Evolutionary conservation across 2,888 invertebrate species (phyloP).

Genomic region (Neocrepidodera transversa): DNA sequence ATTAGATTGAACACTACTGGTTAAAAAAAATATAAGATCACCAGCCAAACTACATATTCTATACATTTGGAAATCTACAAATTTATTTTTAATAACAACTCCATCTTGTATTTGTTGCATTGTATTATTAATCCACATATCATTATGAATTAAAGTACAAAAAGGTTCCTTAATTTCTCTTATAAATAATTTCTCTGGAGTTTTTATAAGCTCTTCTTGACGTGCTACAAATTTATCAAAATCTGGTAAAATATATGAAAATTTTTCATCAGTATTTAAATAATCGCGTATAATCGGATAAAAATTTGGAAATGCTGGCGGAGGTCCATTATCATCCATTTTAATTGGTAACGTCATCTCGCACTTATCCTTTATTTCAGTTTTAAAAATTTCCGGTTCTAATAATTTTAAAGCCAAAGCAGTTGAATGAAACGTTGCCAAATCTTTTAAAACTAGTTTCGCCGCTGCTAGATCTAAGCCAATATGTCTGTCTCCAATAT

Average conservation of each 20-base stretch:
- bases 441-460: conserved; percentile 54
- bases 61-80: conserved; percentile 22
- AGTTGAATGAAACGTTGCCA: conserved; percentile 64
- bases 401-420: conserved; percentile 61
- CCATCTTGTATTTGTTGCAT: conserved; percentile 9
- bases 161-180: conserved; percentile 56
- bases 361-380: neutral
- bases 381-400: neutral
- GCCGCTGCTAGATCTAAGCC: conserved; percentile 61
- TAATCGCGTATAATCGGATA: neutral
- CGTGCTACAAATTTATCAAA: neutral
- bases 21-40: conserved; percentile 14
- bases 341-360: neutral
- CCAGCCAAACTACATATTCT: neutral
- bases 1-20: conserved; percentile 11
- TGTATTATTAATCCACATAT: conserved; percentile 24
- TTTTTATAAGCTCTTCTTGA: neutral
- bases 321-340: neutral
- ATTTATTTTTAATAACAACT: neutral
- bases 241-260: neutral
- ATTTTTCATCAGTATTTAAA: neutral
- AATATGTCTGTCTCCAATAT: conserved; percentile 56
- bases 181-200: neutral
- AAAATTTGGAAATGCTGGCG: neutral
- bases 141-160: conserved; percentile 56